phyloP scores from a whole-genome alignment of 1,140 invertebrate species.

The Chironomus tepperi region DNA sequence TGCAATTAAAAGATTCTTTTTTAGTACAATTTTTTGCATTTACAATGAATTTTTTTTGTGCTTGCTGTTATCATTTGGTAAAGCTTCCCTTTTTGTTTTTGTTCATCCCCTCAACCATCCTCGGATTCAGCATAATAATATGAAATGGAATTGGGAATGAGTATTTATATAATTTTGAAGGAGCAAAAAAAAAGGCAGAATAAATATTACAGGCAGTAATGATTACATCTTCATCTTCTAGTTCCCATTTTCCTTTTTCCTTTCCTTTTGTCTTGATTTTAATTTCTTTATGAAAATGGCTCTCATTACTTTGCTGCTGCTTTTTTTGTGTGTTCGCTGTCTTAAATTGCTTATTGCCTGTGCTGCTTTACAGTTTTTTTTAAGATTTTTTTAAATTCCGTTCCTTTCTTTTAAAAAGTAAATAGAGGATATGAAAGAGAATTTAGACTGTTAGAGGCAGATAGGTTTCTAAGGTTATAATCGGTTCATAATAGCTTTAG shows the following conservation, averaged over 20 bases:
- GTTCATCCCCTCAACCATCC: too few species aligned
- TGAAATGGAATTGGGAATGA: background rate
- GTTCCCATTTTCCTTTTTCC: too few species aligned
- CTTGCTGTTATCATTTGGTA: slow-evolving; percentile 6
- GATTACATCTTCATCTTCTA: slow-evolving; percentile 8
- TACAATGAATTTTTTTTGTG: slow-evolving; percentile 5
- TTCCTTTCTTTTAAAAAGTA: too few species aligned
- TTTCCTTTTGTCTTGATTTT: background rate
- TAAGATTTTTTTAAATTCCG: too few species aligned
- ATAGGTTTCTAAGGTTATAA: too few species aligned
- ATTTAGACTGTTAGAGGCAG: too few species aligned
- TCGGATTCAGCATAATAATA: background rate
- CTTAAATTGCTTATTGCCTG: too few species aligned
- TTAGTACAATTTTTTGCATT: background rate
- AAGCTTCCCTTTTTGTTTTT: background rate
- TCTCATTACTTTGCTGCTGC: background rate
- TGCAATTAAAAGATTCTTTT: slow-evolving; percentile 24
- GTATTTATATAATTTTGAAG: background rate
- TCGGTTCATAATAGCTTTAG: too few species aligned
- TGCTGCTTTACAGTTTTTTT: too few species aligned
- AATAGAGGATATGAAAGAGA: too few species aligned
- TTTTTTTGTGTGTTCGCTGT: too few species aligned
- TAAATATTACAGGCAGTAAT: background rate
- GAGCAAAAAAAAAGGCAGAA: background rate
- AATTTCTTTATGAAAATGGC: slow-evolving; percentile 9